These are phyloP conservation scores for Euwallacea similis DNA, from an alignment of 1,140 invertebrate species.

Conservation along the genomic window DNA sequence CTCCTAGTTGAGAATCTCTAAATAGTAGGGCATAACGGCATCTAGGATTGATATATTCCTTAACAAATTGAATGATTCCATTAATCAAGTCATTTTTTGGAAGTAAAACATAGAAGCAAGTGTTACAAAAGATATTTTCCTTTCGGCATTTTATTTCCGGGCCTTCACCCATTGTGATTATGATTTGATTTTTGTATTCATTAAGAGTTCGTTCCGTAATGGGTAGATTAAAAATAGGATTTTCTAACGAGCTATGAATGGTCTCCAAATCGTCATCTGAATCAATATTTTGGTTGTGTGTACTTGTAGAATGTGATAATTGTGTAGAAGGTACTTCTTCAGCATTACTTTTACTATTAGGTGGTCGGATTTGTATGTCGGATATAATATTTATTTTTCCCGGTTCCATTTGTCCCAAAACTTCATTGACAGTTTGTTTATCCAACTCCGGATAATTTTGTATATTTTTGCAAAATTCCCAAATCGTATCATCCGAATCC, in stretches of 20 bases:
- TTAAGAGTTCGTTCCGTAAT: conserved; percentile 29
- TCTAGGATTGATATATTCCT: conserved; percentile 38
- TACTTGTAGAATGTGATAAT: too few species aligned
- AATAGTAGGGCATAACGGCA: conserved; percentile 28
- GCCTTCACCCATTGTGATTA: conserved; percentile 12
- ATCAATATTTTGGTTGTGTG: neutral
- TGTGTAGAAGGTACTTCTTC: too few species aligned
- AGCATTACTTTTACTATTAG: neutral
- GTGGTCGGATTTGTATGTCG: conserved; percentile 19
- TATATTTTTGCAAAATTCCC: conserved; percentile 10
- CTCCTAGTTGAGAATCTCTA: conserved; percentile 8
- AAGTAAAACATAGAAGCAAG: conserved; percentile 17
- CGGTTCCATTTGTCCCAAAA: neutral
- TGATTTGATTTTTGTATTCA: conserved; percentile 36
- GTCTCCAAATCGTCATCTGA: conserved; percentile 19
- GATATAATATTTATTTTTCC: conserved; percentile 29
- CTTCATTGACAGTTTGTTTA: conserved; percentile 1
- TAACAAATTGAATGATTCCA: conserved; percentile 28
- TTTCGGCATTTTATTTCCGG: neutral
- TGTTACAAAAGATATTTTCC: conserved; percentile 33
- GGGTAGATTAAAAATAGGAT: conserved; percentile 26
- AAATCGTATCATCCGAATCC: conserved; percentile 22
- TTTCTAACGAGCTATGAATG: conserved; percentile 24
- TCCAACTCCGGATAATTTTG: neutral
- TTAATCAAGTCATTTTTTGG: neutral